Conservation (phyloP, 2,888 invertebrate species). For the Heterodera filipjevi region DNA sequence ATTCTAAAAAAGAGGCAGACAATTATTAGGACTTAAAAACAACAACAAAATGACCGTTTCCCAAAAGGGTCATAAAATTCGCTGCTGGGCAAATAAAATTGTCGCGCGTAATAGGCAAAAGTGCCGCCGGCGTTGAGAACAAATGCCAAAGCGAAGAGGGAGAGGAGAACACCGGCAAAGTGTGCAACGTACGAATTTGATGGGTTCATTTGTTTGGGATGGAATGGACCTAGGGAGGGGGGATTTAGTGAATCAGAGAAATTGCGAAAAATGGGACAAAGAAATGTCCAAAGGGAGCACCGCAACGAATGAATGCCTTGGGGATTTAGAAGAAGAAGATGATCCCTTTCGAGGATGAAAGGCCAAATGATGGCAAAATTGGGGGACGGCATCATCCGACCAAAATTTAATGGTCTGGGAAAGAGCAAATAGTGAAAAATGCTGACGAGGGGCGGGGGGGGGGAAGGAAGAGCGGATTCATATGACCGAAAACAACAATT, state of each 20-base stretch:
- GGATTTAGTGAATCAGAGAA: background rate
- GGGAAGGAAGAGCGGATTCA: background rate
- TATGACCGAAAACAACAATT: constrained; percentile 8
- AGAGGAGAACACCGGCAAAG: background rate
- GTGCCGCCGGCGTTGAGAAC: background rate
- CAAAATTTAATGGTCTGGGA: background rate
- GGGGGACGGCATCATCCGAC: background rate
- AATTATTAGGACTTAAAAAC: background rate
- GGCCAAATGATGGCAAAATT: background rate
- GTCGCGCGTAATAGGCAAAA: constrained; percentile 7
- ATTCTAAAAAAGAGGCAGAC: background rate
- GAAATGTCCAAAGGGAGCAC: background rate
- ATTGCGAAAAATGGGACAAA: background rate
- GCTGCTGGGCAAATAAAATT: constrained; percentile 13
- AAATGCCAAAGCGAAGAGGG: background rate
- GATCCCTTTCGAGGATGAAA: background rate
- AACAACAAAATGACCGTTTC: background rate
- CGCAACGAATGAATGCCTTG: constrained; percentile 3
- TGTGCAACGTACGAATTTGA: background rate
- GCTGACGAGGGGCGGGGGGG: too few relatives aligned
- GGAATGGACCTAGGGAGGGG: background rate
- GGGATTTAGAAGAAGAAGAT: background rate
- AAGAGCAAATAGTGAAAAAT: constrained; percentile 1
- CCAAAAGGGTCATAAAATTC: background rate
- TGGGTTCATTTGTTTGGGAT: background rate